Evolutionary conservation across 2,888 invertebrate genomes (phyloP), one percentile per base, ranked within the genome.

Genomic region (Cyclophora albipunctata): DNA sequence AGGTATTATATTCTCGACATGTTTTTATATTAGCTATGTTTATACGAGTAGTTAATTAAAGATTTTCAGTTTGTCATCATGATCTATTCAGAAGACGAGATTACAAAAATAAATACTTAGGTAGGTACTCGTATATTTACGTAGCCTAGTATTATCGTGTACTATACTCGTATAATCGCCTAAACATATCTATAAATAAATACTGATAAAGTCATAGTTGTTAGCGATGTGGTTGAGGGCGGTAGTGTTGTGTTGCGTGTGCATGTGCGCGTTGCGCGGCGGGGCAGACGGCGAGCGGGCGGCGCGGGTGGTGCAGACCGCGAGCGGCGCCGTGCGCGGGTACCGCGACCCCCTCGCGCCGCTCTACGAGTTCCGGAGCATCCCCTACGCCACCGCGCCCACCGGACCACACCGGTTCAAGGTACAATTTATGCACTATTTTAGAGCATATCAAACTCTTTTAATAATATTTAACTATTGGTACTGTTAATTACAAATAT

Each of bases 351-450:
- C 63, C 0, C 54, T 53, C 3, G 52, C 58, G 3, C 64, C 64
- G 5, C 53, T 75, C 2, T 80, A 60, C 47, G 51, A 55, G 1
- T 82, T 78, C 50, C 67, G 71, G 44, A 66, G 70, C 41, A 76
- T 82, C 5, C 81, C 80, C 0, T 81, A 80, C 43, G 81, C 81
- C 1, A 76, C 71, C n/a, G 72, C 69, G 2, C 81, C 80, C 0
- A 71, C 64, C 3, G 78, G 77, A 2, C 40, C 44, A 0, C 45
- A 76, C 6, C 71, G 60, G 52, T 81, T 71, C 53, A 74, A 75
- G 63, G 73, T 59, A 20, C 55, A 54, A 53, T 37, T 35, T 7
- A 20, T 37, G 37, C 37, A 37, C 5, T 37, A 37, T 37, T 37
- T 5, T 37, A 37, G 20, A 20, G 20, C 20, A 20, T 20, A 20